These are phyloP conservation scores for Myodes glareolus DNA, from an alignment of 2,113 vertebrate genomes.

Conservation along the genomic window DNA sequence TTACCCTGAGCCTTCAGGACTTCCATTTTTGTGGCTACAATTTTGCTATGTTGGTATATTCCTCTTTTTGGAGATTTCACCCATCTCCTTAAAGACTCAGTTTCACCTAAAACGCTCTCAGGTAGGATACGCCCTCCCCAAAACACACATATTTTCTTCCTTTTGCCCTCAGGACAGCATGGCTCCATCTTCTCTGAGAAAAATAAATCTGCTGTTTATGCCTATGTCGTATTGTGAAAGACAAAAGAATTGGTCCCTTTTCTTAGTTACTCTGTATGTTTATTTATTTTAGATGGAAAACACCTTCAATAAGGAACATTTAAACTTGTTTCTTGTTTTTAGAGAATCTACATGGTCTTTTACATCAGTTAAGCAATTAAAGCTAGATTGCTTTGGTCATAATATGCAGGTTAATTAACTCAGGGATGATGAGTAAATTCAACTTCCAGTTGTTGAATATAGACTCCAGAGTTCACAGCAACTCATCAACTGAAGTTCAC, in stretches of 20 bases:
- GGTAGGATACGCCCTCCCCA: not conserved
- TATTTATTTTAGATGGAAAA: slow-evolving; percentile 51
- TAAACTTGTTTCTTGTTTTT: slow-evolving; percentile 41
- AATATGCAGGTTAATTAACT: slow-evolving; percentile 64
- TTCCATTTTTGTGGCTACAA: not conserved
- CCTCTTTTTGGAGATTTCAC: slow-evolving; percentile 22
- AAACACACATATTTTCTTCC: not conserved
- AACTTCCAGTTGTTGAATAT: slow-evolving; percentile 51
- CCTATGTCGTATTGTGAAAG: slow-evolving; percentile 10
- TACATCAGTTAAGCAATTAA: slow-evolving; percentile 60
- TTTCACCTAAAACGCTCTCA: slow-evolving; percentile 22
- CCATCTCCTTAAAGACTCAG: not conserved
- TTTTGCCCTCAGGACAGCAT: slow-evolving; percentile 7
- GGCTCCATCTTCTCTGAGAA: slow-evolving; percentile 3
- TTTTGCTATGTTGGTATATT: not conserved
- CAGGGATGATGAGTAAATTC: slow-evolving; percentile 58
- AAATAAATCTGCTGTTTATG: slow-evolving; percentile 5
- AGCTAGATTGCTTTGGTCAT: slow-evolving; percentile 34
- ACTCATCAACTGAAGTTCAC: slow-evolving; percentile 20
- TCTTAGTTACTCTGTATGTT: slow-evolving; percentile 48
- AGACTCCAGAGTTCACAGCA: slow-evolving; percentile 47
- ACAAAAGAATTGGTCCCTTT: slow-evolving; percentile 36
- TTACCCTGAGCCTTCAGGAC: not conserved
- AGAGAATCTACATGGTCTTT: slow-evolving; percentile 43
- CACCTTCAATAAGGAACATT: slow-evolving; percentile 2